A percentile compares a stretch with the other conserved stretches of the same genome.
phyloP scores from a whole-genome alignment of 1,140 invertebrate genomes.

The Brachionus sp. region DNA sequence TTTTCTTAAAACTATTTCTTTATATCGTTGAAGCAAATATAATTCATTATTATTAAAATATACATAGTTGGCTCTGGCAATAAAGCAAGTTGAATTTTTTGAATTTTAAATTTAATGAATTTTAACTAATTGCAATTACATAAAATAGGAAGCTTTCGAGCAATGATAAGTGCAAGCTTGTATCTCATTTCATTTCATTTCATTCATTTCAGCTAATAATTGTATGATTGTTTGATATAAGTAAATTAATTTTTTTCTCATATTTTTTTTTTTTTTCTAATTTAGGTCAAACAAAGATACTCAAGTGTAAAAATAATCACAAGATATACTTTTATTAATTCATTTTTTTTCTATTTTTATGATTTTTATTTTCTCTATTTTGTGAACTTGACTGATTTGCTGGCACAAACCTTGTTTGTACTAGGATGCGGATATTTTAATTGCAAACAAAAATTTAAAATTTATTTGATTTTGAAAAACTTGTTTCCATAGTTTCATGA shows the following conservation, averaged over 20 bases:
- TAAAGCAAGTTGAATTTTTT: background rate
- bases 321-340: background rate
- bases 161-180: background rate
- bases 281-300: background rate
- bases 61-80: background rate
- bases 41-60: background rate
- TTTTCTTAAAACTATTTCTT: conserved; percentile 42
- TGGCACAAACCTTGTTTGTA: background rate
- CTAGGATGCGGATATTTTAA: background rate
- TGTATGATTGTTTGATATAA: background rate
- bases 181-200: background rate
- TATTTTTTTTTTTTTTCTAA: background rate
- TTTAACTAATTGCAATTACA: conserved; percentile 4
- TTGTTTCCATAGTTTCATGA: background rate
- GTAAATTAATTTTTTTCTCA: background rate
- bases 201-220: background rate
- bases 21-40: background rate
- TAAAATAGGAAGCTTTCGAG: background rate
- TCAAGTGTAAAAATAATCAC: conserved; percentile 3
- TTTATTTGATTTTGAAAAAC: background rate
- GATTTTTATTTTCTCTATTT: background rate
- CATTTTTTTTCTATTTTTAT: background rate
- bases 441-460: background rate
- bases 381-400: background rate
- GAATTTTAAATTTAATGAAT: background rate